These are phyloP conservation scores for Acleris sparsana DNA, from an alignment of 2,888 invertebrate species.

Conservation along the genomic window DNA sequence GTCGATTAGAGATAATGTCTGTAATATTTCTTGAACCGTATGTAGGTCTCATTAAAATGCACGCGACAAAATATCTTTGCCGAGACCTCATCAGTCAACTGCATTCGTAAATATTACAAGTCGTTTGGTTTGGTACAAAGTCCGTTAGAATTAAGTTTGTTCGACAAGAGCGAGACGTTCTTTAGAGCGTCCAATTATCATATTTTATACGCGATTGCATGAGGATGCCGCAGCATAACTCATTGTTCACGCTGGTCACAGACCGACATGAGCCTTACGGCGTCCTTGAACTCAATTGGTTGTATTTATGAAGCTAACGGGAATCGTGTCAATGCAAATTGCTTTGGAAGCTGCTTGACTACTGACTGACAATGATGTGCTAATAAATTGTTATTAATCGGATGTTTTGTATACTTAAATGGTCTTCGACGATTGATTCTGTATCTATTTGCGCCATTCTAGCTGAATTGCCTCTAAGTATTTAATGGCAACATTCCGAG, in stretches of 20 bases:
- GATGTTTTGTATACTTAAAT: conserved; percentile 16
- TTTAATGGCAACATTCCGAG: neutral
- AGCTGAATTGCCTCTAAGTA: conserved; percentile 1
- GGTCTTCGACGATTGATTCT: conserved; percentile 8
- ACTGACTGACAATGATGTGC: conserved; percentile 55
- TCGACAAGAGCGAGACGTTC: conserved; percentile 55
- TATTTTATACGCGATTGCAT: conserved; percentile 78
- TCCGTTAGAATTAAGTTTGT: conserved; percentile 39
- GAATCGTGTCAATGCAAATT: conserved; percentile 79
- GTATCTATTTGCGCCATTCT: conserved; percentile 8
- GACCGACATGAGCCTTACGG: conserved; percentile 69
- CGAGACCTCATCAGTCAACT: conserved; percentile 37
- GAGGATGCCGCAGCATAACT: conserved; percentile 74
- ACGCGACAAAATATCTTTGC: conserved; percentile 42
- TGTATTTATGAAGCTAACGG: conserved; percentile 78
- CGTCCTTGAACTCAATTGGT: conserved; percentile 82
- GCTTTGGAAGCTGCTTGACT: conserved; percentile 63
- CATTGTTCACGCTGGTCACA: conserved; percentile 82
- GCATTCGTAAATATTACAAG: conserved; percentile 24
- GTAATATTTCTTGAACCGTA: conserved; percentile 40
- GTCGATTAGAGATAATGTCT: conserved; percentile 39
- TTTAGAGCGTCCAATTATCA: conserved; percentile 74
- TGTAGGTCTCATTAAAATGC: conserved; percentile 41
- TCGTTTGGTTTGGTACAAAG: conserved; percentile 32
- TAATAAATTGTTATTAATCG: conserved; percentile 21